phyloP scores from a whole-genome alignment of 2,113 vertebrate species.

The Seriola rivoliana region DNA sequence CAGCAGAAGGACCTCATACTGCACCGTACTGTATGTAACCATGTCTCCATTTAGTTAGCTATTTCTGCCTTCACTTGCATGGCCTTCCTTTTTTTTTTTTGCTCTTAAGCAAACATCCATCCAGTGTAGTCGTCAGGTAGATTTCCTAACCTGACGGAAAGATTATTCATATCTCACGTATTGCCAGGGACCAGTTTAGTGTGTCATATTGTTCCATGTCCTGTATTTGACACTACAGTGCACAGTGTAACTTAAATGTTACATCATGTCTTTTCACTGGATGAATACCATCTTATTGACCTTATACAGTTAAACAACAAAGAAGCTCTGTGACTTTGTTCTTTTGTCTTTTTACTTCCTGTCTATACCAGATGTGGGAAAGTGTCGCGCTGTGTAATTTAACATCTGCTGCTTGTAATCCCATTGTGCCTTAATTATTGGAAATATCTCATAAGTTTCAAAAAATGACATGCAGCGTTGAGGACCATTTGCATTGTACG shows the following conservation, averaged over 20 bases:
- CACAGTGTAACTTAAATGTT: constrained; percentile 15
- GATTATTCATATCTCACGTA: constrained; percentile 19
- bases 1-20: constrained; percentile 27
- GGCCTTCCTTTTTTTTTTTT: background rate
- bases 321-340: background rate
- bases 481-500: background rate
- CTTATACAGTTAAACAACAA: background rate
- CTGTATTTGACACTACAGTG: background rate
- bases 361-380: background rate
- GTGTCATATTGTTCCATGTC: constrained; percentile 5
- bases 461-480: background rate
- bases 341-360: background rate
- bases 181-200: background rate
- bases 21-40: constrained; percentile 15
- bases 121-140: background rate
- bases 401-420: too few relatives aligned
- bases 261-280: background rate
- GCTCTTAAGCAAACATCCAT: constrained; percentile 31
- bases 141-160: constrained; percentile 16
- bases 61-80: background rate
- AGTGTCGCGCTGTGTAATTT: background rate
- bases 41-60: constrained; percentile 16
- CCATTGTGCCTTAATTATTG: too few relatives aligned
- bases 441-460: background rate
- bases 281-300: background rate